Percentiles rank a stretch among this genome's conserved stretches.
Conservation (phyloP, 2,888 invertebrate genomes). For the Glyphotaelius pellucidus region DNA sequence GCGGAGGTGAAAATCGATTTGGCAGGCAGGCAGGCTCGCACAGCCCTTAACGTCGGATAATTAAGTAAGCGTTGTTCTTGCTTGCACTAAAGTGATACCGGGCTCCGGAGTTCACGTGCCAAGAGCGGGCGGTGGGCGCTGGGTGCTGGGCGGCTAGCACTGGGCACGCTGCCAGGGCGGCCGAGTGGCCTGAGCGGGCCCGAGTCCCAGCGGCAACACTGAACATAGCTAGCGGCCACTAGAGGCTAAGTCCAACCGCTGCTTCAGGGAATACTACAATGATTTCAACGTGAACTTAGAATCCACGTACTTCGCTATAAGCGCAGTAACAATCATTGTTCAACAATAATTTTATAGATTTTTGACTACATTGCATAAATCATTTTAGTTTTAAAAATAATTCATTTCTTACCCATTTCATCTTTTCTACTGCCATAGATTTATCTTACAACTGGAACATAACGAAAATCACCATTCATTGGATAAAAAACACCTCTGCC, state of each 20-base stretch:
- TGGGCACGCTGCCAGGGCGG: conserved; percentile 20
- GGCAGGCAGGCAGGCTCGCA: neutral
- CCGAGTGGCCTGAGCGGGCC: neutral
- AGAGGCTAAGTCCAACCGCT: neutral
- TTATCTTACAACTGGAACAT: no score
- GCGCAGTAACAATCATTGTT: neutral
- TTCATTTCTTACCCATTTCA: no score
- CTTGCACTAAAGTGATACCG: conserved; percentile 42
- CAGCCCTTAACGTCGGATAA: conserved; percentile 52
- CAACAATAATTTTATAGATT: no score
- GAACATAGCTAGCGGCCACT: neutral
- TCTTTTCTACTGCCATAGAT: no score
- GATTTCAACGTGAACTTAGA: neutral
- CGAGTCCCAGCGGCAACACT: neutral
- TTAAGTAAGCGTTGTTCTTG: conserved; percentile 55
- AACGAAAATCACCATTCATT: no score
- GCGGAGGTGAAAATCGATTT: conserved; percentile 45
- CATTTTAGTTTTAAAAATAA: no score
- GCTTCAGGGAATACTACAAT: neutral
- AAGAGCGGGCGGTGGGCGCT: neutral
- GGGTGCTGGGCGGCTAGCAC: neutral
- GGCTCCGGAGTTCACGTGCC: conserved; percentile 22
- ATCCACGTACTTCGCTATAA: neutral
- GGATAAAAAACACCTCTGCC: no score
- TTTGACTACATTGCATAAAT: no score